Evolutionary conservation across 2,113 vertebrate species (phyloP), one percentile per base, ranked within the genome.

Genomic region (Spilogale gracilis): DNA sequence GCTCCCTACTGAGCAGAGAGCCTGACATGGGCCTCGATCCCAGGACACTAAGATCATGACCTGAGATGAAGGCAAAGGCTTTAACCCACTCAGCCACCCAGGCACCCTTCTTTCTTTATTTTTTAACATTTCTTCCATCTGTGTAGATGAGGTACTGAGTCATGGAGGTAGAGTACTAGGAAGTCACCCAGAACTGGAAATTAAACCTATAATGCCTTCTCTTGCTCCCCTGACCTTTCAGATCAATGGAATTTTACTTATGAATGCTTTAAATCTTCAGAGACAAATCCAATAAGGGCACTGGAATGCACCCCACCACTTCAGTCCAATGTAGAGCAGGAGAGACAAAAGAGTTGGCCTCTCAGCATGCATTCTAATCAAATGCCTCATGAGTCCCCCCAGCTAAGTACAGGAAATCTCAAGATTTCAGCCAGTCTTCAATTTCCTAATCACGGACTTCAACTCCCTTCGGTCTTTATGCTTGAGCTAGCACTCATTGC

Each of bases 201-300:
- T 95, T 76, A 94, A 98, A 94, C 63, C 82, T 63, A 43, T 56
- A 82, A 93, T 83, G 94, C 93, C 78, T 96, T 65, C 91, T 87
- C 61, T 61, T 60, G 93, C 50, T 85, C 81, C 67, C 60, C 91
- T 96, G 98, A 93, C 97, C 87, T 89, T 97, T 93, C 56, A 87
- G 85, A 96, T 98, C 97, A 83, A 96, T 97, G 81, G 86, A 97
- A 96, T 98, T 97, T 96, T 93, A 96, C 95, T 97, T 96, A 30
- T 94, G 91, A 98, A 97, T 86, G 97, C 94, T 96, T 95, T 94
- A 54, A 80, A 84, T 95, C 97, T 95, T 91, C 91, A 91, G 81
- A 81, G 38, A 76, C 89, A 96, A 98, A 97, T 97, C 85, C 96
- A 97, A 71, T 94, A 91, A 95, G 85, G 91, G 56, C 25, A 0